These are phyloP conservation scores for Galemys pyrenaicus DNA, from an alignment of 2,113 vertebrate species.

Conservation along the genomic window DNA sequence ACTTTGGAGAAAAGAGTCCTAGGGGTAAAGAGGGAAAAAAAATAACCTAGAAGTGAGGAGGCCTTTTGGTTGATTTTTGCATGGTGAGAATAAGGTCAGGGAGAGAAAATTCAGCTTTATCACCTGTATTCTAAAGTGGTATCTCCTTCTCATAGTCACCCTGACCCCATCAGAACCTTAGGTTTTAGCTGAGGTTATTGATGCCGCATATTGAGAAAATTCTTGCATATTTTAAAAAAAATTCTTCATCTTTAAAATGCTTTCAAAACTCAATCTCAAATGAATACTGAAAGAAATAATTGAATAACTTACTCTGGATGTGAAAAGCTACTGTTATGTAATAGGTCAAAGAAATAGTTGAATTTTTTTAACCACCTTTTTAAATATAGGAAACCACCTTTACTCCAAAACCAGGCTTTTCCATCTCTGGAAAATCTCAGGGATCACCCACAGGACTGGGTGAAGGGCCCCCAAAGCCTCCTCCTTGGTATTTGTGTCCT, in stretches of 20 bases:
- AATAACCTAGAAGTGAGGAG: not conserved
- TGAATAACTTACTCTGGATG: not conserved
- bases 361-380: no score
- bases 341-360: not conserved
- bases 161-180: not conserved
- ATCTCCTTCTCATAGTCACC: not conserved
- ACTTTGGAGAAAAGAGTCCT: not conserved
- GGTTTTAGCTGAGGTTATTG: not conserved
- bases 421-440: no score
- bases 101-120: not conserved
- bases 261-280: not conserved
- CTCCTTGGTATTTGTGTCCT: no score
- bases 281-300: not conserved
- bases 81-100: not conserved
- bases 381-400: no score
- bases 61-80: not conserved
- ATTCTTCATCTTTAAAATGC: not conserved
- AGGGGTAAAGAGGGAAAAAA: not conserved
- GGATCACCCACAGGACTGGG: no score
- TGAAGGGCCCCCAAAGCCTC: no score
- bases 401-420: no score
- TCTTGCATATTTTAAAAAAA: not conserved
- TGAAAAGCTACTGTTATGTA: not conserved
- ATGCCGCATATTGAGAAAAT: not conserved
- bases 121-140: not conserved